These are phyloP conservation scores for Enteromius paludinosus DNA, from an alignment of 2,797 vertebrate genomes.

Conservation along the genomic window DNA sequence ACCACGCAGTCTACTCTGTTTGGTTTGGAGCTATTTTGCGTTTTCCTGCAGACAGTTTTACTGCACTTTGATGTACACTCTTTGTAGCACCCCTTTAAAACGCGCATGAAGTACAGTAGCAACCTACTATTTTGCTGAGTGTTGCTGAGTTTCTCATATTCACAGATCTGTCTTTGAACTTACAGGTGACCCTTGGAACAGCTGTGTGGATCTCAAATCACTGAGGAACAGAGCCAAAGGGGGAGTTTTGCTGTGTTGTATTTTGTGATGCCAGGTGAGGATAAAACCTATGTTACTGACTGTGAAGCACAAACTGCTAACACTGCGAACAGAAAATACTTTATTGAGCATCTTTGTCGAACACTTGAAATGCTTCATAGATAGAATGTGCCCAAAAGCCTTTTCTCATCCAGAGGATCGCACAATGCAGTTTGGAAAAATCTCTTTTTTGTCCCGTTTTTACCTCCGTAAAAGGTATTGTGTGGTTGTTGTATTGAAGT, in stretches of 20 bases:
- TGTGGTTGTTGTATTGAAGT: slow-evolving; percentile 19
- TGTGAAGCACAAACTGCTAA: slow-evolving; percentile 32
- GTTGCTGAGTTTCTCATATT: slow-evolving; percentile 44
- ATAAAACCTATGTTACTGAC: slow-evolving; percentile 11
- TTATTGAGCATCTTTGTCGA: slow-evolving; percentile 37
- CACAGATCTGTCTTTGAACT: slow-evolving; percentile 48
- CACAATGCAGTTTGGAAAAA: slow-evolving; percentile 19
- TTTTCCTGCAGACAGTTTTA: slow-evolving; percentile 1
- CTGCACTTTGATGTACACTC: slow-evolving; percentile 5
- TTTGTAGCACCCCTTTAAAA: slow-evolving; percentile 14
- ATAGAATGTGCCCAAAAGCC: slow-evolving; percentile 45
- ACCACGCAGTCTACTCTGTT: not conserved
- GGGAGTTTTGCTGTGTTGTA: slow-evolving; percentile 28
- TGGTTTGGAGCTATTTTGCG: not conserved
- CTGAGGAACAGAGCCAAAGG: slow-evolving; percentile 13
- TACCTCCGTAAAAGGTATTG: slow-evolving; percentile 7
- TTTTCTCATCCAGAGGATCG: slow-evolving; percentile 29
- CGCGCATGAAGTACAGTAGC: not conserved
- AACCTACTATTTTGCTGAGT: slow-evolving; percentile 35
- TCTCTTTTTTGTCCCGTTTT: slow-evolving; percentile 1
- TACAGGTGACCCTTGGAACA: slow-evolving; percentile 50
- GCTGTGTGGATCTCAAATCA: slow-evolving; percentile 17
- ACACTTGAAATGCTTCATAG: slow-evolving; percentile 37
- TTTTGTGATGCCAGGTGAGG: slow-evolving; percentile 39
- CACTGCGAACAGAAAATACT: slow-evolving; percentile 36